Percentiles rank a stretch among this genome's conserved stretches.
phyloP scores from a whole-genome alignment of 2,113 vertebrate genomes.

The human (Homo sapiens) region GRCh38 chr3:179445001-179445500 shows the following conservation, averaged over 20 bases:
- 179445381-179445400: no score
- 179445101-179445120: not conserved
- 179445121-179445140: not conserved
- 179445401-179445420: no score
- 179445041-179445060: not conserved
- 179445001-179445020: not conserved
- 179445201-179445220: not conserved
- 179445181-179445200: not conserved
- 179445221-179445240: not conserved
- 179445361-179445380: no score
- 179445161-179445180: not conserved
- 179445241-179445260: not conserved
- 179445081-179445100: not conserved
- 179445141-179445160: not conserved
- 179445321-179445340: no score
- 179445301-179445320: no score
- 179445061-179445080: not conserved
- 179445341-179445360: no score
- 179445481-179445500: no score
- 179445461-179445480: no score
- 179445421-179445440: no score
- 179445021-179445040: not conserved
- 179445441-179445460: no score
- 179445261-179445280: not conserved
- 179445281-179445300: no score